These are phyloP conservation scores for Propithecus coquereli DNA, from an alignment of 2,113 vertebrate species.

Conservation along the genomic window DNA sequence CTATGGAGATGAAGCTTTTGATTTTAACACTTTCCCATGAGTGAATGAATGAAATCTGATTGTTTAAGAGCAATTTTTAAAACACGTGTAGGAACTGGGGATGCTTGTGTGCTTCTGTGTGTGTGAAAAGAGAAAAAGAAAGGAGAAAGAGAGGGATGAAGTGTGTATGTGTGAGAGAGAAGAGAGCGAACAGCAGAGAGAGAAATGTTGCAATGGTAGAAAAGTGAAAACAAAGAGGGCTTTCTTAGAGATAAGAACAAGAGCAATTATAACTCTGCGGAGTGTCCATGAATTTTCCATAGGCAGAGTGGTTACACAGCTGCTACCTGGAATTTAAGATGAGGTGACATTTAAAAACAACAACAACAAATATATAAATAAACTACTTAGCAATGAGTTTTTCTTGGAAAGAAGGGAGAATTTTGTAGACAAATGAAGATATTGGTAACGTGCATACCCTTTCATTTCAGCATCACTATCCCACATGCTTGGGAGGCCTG, in stretches of 20 bases:
- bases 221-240: not conserved
- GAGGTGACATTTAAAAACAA: not conserved
- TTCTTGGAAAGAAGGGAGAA: not conserved
- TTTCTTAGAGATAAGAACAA: not conserved
- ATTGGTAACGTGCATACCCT: not conserved
- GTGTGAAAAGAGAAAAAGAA: not conserved
- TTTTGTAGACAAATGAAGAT: not conserved
- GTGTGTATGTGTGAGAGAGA: no score
- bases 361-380: not conserved
- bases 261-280: not conserved
- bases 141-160: not conserved
- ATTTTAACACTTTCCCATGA: constrained; percentile 14
- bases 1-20: not conserved
- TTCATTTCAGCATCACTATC: not conserved
- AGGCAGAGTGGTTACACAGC: not conserved
- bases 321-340: not conserved
- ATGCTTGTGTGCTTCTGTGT: not conserved
- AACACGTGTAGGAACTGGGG: not conserved
- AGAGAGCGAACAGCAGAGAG: not conserved
- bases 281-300: not conserved
- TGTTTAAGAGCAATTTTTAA: not conserved
- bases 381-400: not conserved
- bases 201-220: not conserved
- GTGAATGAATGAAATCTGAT: constrained; percentile 17
- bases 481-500: not conserved